phyloP scores from a whole-genome alignment of 2,888 invertebrate genomes.

The Cordilura impudica region DNA sequence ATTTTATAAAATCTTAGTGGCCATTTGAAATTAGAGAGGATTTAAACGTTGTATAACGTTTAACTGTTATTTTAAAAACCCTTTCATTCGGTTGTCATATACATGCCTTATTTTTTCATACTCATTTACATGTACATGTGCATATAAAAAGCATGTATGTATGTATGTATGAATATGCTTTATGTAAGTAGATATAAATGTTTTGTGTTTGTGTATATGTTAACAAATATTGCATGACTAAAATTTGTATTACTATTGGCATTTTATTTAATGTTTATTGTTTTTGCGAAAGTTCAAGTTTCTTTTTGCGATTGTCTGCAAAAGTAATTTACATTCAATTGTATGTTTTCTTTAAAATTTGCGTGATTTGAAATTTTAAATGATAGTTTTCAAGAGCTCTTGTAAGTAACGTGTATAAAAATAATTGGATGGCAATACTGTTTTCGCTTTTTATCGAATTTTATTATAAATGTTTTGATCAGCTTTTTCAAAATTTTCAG shows the following conservation, averaged over 20 bases:
- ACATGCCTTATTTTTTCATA: constrained; percentile 31
- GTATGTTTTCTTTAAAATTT: constrained; percentile 39
- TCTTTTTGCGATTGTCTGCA: constrained; percentile 44
- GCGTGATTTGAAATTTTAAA: constrained; percentile 51
- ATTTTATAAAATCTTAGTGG: constrained; percentile 31
- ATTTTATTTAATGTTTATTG: background rate
- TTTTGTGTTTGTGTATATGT: constrained; percentile 1
- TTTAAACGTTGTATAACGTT: constrained; percentile 1
- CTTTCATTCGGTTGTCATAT: constrained; percentile 9
- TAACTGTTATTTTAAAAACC: background rate
- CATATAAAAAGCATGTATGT: too few relatives aligned
- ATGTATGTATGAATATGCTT: too few relatives aligned
- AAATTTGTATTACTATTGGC: constrained; percentile 33
- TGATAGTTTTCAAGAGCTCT: background rate
- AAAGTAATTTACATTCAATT: constrained; percentile 29
- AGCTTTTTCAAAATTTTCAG: too few relatives aligned
- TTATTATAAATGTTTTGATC: too few relatives aligned
- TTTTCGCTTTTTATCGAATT: too few relatives aligned
- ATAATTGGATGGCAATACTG: too few relatives aligned
- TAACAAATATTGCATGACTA: constrained; percentile 38
- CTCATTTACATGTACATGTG: background rate
- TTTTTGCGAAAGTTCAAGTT: constrained; percentile 62
- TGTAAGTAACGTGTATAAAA: too few relatives aligned
- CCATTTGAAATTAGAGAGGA: constrained; percentile 5
- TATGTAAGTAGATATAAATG: too few relatives aligned